Evolutionary conservation across 2,888 invertebrate species (phyloP).

Genomic region (Rosalia funebris): DNA sequence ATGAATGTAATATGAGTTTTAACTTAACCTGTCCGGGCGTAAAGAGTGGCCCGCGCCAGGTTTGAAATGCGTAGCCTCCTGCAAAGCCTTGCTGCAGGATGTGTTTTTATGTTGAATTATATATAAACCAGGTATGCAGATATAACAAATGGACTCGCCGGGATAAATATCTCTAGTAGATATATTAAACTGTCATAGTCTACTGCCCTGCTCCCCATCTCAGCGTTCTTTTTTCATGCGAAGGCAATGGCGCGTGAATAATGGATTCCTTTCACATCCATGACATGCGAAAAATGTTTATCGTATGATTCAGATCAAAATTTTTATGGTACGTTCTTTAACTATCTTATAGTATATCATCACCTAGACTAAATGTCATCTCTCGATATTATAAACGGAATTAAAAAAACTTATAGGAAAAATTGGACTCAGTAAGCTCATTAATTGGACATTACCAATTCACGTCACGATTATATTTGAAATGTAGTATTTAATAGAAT

Average conservation of each 20-base stretch:
- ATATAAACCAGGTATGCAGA: constrained; percentile 25
- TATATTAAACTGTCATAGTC: neutral
- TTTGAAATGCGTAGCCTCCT: constrained; percentile 32
- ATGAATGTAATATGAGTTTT: constrained; percentile 54
- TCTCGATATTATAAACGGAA: too few species aligned
- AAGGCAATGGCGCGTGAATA: neutral
- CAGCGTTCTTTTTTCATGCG: neutral
- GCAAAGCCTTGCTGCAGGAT: constrained; percentile 35
- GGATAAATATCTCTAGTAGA: neutral
- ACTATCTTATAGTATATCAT: too few species aligned
- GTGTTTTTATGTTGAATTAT: constrained; percentile 32
- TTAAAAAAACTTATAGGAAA: too few species aligned
- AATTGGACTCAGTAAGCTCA: too few species aligned
- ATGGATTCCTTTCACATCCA: too few species aligned
- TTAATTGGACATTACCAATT: too few species aligned
- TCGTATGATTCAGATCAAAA: too few species aligned
- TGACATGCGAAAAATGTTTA: too few species aligned
- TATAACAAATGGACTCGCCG: constrained; percentile 1
- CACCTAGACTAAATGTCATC: too few species aligned
- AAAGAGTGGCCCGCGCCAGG: constrained; percentile 38
- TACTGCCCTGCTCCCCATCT: neutral
- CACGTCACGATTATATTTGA: too few species aligned
- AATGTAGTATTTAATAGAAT: too few species aligned
- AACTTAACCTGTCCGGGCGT: constrained; percentile 49
- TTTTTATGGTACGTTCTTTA: too few species aligned